Percentiles rank a stretch among this genome's conserved stretches.
phyloP scores from a whole-genome alignment of 2,888 invertebrate genomes.

The Hydroisotoma schaefferi region DNA sequence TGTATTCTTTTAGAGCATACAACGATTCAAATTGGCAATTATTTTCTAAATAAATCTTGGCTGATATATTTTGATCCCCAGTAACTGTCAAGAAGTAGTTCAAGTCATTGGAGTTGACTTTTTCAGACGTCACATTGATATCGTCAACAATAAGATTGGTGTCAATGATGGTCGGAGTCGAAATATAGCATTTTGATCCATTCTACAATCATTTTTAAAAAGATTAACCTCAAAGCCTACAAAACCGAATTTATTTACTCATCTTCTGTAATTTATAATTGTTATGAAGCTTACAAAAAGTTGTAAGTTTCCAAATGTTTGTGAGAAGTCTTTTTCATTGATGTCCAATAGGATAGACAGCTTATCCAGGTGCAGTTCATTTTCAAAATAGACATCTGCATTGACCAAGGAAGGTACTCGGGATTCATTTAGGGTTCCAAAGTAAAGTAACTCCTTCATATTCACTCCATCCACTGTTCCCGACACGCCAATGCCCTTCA shows the following conservation, averaged over 20 bases:
- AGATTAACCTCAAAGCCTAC: no score
- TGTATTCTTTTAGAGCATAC: constrained; percentile 16
- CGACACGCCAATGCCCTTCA: constrained; percentile 24
- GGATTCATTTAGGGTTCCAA: constrained; percentile 20
- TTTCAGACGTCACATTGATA: constrained; percentile 13
- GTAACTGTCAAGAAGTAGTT: constrained; percentile 26
- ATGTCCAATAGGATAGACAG: constrained; percentile 24
- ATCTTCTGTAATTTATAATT: constrained; percentile 3
- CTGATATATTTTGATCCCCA: constrained; percentile 28
- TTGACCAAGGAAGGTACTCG: constrained; percentile 21
- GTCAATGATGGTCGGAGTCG: constrained; percentile 27
- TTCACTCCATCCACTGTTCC: constrained; percentile 30
- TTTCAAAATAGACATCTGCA: constrained; percentile 31
- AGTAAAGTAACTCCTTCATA: constrained; percentile 22
- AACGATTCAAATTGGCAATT: constrained; percentile 20
- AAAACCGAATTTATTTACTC: background rate
- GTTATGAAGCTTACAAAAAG: constrained; percentile 34
- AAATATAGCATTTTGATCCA: constrained; percentile 15
- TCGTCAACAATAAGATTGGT: constrained; percentile 14
- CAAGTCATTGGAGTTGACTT: constrained; percentile 24
- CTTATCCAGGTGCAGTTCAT: constrained; percentile 27
- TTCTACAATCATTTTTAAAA: constrained; percentile 16
- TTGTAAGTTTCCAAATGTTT: constrained; percentile 28
- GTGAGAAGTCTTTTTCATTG: constrained; percentile 29
- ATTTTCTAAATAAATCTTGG: constrained; percentile 17